phyloP scores from a whole-genome alignment of 2,797 vertebrate species.

The Rhynchotus rufescens region DNA sequence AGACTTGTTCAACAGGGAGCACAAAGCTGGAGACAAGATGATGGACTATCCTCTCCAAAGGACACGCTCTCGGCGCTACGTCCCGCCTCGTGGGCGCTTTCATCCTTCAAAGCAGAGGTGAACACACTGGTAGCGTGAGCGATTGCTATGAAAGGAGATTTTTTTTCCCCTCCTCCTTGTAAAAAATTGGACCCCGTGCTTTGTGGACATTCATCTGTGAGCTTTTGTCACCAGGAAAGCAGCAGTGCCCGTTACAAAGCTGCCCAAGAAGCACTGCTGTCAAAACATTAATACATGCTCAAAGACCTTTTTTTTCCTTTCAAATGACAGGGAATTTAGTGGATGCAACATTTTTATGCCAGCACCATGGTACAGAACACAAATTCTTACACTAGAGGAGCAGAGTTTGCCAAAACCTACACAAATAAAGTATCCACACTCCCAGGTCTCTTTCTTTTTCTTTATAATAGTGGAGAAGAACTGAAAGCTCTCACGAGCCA shows the following conservation, averaged over 20 bases:
- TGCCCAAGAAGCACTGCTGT: neutral
- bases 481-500: neutral
- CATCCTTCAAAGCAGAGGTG: constrained; percentile 10
- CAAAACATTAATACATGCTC: neutral
- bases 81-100: neutral
- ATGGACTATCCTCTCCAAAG: constrained; percentile 47
- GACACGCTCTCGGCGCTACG: neutral
- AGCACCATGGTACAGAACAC: rapidly evolving
- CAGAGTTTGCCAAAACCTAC: neutral
- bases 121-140: neutral
- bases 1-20: constrained; percentile 58
- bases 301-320: neutral
- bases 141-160: neutral
- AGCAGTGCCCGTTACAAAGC: neutral
- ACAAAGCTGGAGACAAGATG: constrained; percentile 47
- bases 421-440: neutral
- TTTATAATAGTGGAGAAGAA: neutral
- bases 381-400: neutral
- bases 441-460: neutral
- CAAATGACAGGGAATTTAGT: neutral
- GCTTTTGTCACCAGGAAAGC: neutral
- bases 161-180: neutral
- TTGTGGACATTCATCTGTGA: neutral
- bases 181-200: constrained; percentile 27
- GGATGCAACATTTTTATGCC: neutral